These are phyloP conservation scores for Neogale vison DNA, from an alignment of 2,113 vertebrate genomes.

Conservation along the genomic window DNA sequence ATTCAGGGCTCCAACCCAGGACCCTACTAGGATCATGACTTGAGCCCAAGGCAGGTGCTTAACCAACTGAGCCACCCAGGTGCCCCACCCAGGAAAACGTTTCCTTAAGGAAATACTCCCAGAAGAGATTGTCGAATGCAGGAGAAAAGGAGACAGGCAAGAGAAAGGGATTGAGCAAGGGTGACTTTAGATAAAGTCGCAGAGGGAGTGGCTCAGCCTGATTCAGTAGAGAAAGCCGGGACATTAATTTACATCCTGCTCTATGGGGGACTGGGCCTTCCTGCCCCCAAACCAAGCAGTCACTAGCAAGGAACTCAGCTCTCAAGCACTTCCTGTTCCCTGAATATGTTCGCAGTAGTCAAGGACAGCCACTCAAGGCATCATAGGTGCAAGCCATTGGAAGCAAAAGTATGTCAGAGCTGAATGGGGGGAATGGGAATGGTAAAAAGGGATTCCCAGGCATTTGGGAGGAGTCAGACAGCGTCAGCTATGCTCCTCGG, in stretches of 20 bases:
- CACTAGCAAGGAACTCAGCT: not conserved
- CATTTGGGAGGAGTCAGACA: not conserved
- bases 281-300: not conserved
- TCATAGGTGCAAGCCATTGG: not conserved
- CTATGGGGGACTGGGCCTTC: not conserved
- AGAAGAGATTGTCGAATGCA: not conserved
- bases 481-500: accelerated
- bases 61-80: not conserved
- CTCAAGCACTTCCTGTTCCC: not conserved
- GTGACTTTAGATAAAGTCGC: not conserved
- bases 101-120: not conserved
- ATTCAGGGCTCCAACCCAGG: too few species aligned
- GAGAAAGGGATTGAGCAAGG: not conserved
- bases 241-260: not conserved
- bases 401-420: not conserved
- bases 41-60: not conserved
- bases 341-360: not conserved
- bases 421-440: not conserved
- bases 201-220: not conserved
- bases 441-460: not conserved
- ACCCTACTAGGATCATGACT: too few species aligned
- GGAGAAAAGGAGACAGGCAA: not conserved
- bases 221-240: not conserved
- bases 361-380: not conserved
- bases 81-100: not conserved